phyloP scores from a whole-genome alignment of 2,888 invertebrate genomes.

The Spisula solida region DNA sequence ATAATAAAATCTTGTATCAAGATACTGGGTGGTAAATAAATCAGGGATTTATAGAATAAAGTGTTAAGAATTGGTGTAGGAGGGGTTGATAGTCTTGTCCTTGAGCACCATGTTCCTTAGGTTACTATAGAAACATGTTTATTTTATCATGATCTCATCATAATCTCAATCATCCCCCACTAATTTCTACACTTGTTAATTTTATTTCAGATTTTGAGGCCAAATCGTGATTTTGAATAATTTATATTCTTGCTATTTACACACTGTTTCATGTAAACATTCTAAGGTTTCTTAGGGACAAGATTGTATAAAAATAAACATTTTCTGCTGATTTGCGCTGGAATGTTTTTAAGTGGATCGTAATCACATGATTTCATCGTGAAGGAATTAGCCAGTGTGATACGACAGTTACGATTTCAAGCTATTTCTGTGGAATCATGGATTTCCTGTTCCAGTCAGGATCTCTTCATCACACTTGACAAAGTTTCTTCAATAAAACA shows the following conservation, averaged over 20 bases:
- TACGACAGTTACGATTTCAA: slow-evolving; percentile 5
- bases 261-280: background rate
- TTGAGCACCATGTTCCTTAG: too few species aligned
- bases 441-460: slow-evolving; percentile 5
- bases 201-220: too few species aligned
- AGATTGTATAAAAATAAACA: background rate
- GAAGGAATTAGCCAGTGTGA: slow-evolving; percentile 1
- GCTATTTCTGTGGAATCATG: background rate
- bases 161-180: too few species aligned
- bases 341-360: slow-evolving; percentile 1
- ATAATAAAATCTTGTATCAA: too few species aligned
- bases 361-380: background rate
- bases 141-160: too few species aligned
- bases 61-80: too few species aligned
- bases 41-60: too few species aligned
- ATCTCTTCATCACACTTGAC: slow-evolving; percentile 39
- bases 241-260: background rate
- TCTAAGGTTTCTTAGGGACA: background rate
- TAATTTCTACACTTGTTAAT: too few species aligned
- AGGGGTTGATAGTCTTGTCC: too few species aligned
- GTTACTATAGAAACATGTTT: too few species aligned
- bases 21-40: too few species aligned
- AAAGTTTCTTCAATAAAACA: slow-evolving; percentile 19
- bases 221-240: background rate
- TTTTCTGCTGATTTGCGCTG: slow-evolving; percentile 26